A percentile compares a stretch with the other conserved stretches of the same genome.
Evolutionary conservation across 2,113 vertebrate genomes (phyloP).

Genomic region (Siniperca knerii): DNA sequence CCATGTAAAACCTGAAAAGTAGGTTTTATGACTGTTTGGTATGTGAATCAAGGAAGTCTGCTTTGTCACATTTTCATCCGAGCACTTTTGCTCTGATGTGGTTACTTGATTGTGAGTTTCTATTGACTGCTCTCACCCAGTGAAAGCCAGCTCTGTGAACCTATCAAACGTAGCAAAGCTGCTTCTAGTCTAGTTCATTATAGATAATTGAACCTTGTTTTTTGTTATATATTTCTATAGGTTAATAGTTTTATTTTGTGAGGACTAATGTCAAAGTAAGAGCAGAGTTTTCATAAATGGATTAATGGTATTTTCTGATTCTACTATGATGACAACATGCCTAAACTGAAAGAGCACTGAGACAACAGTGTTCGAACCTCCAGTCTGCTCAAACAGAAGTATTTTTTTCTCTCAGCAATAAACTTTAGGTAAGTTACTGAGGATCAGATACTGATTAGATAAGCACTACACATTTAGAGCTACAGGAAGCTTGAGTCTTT

Average conservation of each 20-base stretch:
- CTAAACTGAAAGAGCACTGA: slow-evolving; percentile 6
- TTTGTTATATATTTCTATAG: not conserved
- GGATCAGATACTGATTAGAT: not conserved
- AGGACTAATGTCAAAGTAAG: not conserved
- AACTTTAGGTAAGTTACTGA: slow-evolving; percentile 64
- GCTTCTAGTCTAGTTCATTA: not conserved
- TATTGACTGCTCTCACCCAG: not conserved
- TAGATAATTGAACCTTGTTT: not conserved
- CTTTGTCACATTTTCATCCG: slow-evolving; percentile 40
- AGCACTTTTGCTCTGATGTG: not conserved
- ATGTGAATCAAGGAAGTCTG: slow-evolving; percentile 44
- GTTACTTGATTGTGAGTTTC: slow-evolving; percentile 36
- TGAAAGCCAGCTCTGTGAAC: slow-evolving; percentile 5
- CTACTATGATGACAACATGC: slow-evolving; percentile 1
- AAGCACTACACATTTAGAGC: not conserved
- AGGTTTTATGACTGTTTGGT: slow-evolving; percentile 64
- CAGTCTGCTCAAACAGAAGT: not conserved
- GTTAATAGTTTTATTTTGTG: not conserved
- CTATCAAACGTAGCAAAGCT: not conserved
- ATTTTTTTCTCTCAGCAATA: slow-evolving; percentile 40
- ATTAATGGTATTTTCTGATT: slow-evolving; percentile 5
- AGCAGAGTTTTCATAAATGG: not conserved
- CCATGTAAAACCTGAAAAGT: slow-evolving; percentile 82
- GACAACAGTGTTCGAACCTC: not conserved
- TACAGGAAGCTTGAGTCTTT: not conserved